Conservation (phyloP, 1,140 invertebrate species). For the Drosophila punjabiensis region DNA sequence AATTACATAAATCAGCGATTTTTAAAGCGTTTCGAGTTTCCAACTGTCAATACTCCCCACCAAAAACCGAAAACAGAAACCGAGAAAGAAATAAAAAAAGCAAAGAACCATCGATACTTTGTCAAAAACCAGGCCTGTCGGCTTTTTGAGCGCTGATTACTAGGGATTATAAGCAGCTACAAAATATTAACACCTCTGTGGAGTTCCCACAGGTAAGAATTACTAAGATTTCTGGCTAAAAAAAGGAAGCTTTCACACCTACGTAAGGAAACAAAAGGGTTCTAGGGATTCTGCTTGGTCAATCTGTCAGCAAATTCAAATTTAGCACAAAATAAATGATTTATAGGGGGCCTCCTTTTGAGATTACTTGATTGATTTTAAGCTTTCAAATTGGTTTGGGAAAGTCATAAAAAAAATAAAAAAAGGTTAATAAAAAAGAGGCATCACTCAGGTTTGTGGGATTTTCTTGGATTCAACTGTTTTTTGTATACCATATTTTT, state of each 20-base stretch:
- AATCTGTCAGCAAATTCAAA: slow-evolving; percentile 67
- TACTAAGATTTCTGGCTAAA: slow-evolving; percentile 10
- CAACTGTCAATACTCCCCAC: slow-evolving; percentile 67
- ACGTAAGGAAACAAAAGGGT: slow-evolving; percentile 24
- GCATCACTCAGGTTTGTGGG: neutral
- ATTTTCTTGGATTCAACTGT: slow-evolving; percentile 28
- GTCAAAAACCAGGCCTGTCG: slow-evolving; percentile 57
- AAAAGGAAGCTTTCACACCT: slow-evolving; percentile 23
- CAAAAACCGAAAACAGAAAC: neutral
- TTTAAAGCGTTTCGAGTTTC: slow-evolving; percentile 82
- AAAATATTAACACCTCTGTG: slow-evolving; percentile 41
- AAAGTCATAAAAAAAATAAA: neutral
- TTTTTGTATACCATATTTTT: slow-evolving; percentile 51
- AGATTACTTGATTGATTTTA: slow-evolving; percentile 53
- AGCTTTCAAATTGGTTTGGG: slow-evolving; percentile 14
- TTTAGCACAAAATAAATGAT: slow-evolving; percentile 33
- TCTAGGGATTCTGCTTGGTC: slow-evolving; percentile 27
- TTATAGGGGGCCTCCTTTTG: slow-evolving; percentile 22
- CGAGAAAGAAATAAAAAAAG: neutral
- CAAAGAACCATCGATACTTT: slow-evolving; percentile 13
- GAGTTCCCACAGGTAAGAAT: slow-evolving; percentile 27
- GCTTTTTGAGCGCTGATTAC: slow-evolving; percentile 65
- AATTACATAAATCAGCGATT: slow-evolving; percentile 82
- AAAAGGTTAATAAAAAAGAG: neutral
- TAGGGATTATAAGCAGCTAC: slow-evolving; percentile 51